Evolutionary conservation across 2,797 vertebrate species (phyloP).

Genomic region (Pseudotriccus pelzelni): DNA sequence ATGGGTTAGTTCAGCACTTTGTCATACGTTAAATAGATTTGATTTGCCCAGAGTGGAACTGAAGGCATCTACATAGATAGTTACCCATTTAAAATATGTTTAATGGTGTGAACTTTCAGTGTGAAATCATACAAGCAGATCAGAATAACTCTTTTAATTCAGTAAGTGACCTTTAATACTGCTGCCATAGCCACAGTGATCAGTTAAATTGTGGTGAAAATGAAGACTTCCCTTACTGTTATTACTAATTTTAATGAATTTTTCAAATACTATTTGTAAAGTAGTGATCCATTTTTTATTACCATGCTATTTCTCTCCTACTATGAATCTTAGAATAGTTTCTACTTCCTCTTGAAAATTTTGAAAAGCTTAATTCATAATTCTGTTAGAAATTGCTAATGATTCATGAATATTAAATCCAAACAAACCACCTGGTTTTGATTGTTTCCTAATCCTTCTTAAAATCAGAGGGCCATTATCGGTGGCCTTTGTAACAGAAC

Average conservation of each 20-base stretch:
- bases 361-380: constrained; percentile 13
- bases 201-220: background rate
- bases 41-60: background rate
- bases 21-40: background rate
- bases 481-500: constrained; percentile 18
- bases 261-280: background rate
- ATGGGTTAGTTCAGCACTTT: background rate
- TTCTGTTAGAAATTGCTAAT: constrained; percentile 19
- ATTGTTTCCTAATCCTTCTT: constrained; percentile 45
- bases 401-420: constrained; percentile 27
- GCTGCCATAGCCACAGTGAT: background rate
- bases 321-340: background rate
- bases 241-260: background rate
- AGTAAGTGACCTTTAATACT: background rate
- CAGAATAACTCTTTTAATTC: background rate
- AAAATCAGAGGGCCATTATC: constrained; percentile 7
- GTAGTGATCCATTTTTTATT: background rate
- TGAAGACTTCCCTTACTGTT: background rate
- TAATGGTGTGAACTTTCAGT: background rate
- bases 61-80: background rate
- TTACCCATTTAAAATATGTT: background rate
- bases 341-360: constrained; percentile 22
- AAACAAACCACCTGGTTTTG: constrained; percentile 48
- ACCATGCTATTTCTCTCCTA: background rate
- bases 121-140: background rate